Conservation (phyloP, 2,113 vertebrate species). For the Crypturellus undulatus region DNA sequence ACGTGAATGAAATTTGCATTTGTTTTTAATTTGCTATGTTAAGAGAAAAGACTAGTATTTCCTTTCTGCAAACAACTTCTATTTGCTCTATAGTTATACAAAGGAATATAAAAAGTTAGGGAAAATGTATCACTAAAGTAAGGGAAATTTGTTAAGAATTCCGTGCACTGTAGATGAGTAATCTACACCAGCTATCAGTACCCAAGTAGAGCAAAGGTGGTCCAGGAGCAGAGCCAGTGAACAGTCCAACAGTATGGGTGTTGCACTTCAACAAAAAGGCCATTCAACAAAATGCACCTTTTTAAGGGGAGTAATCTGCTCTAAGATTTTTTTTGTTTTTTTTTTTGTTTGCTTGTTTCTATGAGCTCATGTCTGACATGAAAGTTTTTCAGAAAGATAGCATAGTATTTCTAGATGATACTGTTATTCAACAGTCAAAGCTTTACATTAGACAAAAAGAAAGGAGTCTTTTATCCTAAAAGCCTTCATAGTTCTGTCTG, state of each 20-base stretch:
- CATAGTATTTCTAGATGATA: not conserved
- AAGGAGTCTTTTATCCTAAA: not conserved
- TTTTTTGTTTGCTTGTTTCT: no score
- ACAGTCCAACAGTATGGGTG: not conserved
- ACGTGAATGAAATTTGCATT: no score
- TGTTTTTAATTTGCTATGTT: no score
- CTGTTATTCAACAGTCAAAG: not conserved
- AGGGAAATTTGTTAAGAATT: not conserved
- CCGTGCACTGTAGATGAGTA: not conserved
- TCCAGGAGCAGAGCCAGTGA: not conserved
- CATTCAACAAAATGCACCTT: not conserved
- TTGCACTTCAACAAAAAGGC: not conserved
- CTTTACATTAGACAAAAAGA: not conserved
- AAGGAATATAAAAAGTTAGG: not conserved
- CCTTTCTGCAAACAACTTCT: not conserved
- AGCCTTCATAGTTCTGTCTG: not conserved
- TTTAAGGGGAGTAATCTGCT: not conserved
- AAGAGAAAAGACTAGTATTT: not conserved
- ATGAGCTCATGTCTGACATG: not conserved
- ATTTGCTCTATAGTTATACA: not conserved
- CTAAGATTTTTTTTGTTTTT: no score
- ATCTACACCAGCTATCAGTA: not conserved
- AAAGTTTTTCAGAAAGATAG: not conserved
- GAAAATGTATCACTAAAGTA: not conserved
- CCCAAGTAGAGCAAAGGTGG: not conserved